Base-by-base conservation (phyloP, 2,113 vertebrate genomes). In the Bambusicola thoracicus region DNA sequence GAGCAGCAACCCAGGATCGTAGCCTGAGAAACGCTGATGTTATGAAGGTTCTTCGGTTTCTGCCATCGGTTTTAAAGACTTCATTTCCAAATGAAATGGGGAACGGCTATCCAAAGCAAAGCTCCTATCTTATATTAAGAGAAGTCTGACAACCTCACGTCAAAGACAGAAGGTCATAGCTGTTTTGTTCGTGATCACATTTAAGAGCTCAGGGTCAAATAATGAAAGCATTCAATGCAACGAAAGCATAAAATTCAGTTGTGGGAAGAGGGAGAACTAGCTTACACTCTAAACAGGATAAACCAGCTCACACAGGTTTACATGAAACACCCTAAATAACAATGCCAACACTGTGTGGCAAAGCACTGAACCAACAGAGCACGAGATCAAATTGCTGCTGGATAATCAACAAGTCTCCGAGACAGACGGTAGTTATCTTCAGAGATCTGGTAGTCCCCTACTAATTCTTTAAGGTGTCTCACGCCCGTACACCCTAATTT, bases 301-400 rank as follows among this genome's bases (percentile, higher is more conserved):
- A 94, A 96, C 94, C 85, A 95, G 93, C 79, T 96, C 76, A 44
- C 43, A 72, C 73, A 6, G 46, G 87, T 92, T 96, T 83, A 94
- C 30, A 72, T 77, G 87, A 90, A 95, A 77, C 24, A 6, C 46
- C 84, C 87, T 70, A 41, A 73, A 87, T 67, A 92, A 92, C 87
- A 83, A 87, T 84, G 87, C 76, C 87, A 91, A 38, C 81, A 51
- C 56, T 5, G 22, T 58, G 44, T 77, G 85, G 91, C 82, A 81
- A 83, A 87, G n/a, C 91, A 48, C 87, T 62, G 82, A 96, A 78
- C 73, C 75, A 93, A 68, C 51, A 85, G 72, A 94, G 55, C 81
- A 87, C 1, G 1, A 91, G 84, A 96, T 82, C 81, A 87, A 89
- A 87, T 49, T 91, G 81, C 87, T 91, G 66, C 16, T 78, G 56